Percentiles rank a stretch among this genome's conserved stretches.
Evolutionary conservation across 2,113 vertebrate genomes (phyloP).

Genomic region (Acinonyx jubatus): DNA sequence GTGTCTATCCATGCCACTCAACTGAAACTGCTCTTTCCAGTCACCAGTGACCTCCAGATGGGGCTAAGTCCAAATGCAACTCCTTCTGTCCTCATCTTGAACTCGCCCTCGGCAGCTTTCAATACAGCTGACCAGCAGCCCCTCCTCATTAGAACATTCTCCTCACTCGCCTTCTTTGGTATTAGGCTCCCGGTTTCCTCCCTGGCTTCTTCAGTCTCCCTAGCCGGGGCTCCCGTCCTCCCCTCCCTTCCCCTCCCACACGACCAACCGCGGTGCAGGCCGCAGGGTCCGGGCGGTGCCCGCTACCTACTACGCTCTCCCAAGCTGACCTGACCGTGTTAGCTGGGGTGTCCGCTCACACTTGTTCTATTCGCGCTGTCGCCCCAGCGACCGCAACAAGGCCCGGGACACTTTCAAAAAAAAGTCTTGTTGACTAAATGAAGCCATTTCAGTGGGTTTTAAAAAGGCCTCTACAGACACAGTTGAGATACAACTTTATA

Average conservation of each 20-base stretch:
- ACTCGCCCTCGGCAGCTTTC: not conserved
- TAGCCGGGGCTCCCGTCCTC: not conserved
- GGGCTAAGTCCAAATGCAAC: not conserved
- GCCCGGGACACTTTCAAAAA: not conserved
- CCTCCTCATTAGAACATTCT: not conserved
- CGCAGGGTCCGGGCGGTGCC: not conserved
- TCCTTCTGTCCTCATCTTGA: not conserved
- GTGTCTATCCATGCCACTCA: not conserved
- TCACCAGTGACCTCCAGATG: not conserved
- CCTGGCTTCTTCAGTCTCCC: not conserved
- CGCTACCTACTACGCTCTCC: not conserved
- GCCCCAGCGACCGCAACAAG: not conserved
- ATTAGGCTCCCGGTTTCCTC: too few species aligned
- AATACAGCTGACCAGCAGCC: rapidly evolving
- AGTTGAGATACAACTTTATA: not conserved
- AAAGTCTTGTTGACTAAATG: not conserved
- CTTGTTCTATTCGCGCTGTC: not conserved
- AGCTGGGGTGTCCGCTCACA: not conserved
- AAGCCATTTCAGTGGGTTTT: not conserved
- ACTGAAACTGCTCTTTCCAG: not conserved
- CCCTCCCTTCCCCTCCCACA: not conserved
- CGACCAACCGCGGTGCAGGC: too few species aligned
- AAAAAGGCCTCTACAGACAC: not conserved
- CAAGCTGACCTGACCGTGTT: rapidly evolving
- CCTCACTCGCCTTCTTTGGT: not conserved